Evolutionary conservation across 2,797 vertebrate species (phyloP).

Genomic region (Anniella stebbinsi): DNA sequence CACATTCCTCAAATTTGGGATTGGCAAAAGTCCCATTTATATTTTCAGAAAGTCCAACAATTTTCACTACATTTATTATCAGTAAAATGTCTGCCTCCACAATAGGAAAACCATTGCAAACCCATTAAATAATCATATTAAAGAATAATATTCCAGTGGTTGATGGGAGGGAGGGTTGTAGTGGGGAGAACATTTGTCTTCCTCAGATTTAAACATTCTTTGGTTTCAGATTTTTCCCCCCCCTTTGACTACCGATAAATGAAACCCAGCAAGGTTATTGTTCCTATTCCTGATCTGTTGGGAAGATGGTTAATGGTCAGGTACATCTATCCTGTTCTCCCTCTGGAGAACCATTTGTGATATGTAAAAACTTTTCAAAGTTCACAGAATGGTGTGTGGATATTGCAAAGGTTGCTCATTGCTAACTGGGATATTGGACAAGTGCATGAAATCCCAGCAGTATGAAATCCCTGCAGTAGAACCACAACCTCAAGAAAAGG

Average conservation of each 20-base stretch:
- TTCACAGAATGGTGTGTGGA: background rate
- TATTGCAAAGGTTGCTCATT: background rate
- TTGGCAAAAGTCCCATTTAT: background rate
- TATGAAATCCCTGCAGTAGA: background rate
- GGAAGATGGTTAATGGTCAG: background rate
- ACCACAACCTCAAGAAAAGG: background rate
- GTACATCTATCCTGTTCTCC: background rate
- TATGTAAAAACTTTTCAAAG: background rate
- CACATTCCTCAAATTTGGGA: background rate
- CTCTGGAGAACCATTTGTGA: background rate
- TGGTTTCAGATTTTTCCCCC: background rate
- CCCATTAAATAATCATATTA: background rate
- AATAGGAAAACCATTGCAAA: background rate
- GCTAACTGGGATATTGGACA: background rate
- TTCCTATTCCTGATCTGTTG: background rate
- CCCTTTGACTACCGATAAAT: too few relatives aligned
- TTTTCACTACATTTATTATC: background rate
- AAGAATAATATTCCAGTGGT: background rate
- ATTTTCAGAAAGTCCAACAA: too few relatives aligned
- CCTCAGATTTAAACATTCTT: background rate
- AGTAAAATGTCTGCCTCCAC: background rate
- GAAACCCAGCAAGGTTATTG: background rate
- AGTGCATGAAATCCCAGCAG: too few relatives aligned
- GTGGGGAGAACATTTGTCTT: too few relatives aligned
- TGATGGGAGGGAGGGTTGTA: background rate